Conservation (phyloP, 2,888 invertebrate species). For the Suillia variegata region DNA sequence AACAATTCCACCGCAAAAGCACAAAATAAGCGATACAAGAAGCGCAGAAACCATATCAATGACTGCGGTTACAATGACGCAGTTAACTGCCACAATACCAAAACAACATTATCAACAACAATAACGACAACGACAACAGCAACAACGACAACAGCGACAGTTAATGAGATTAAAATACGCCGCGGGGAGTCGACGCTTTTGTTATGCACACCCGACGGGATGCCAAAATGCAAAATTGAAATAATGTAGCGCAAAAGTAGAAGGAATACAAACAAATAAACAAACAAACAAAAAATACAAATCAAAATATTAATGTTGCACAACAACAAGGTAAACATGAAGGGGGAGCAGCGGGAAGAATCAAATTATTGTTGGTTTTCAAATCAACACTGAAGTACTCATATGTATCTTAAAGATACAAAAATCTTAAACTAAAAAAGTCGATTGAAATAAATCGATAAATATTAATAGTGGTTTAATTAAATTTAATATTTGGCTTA, state of each 20-base stretch:
- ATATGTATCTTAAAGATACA: too few species aligned
- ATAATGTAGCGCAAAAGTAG: too few species aligned
- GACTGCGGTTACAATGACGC: not conserved
- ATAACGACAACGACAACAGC: conserved; percentile 1
- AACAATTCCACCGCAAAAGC: conserved; percentile 4
- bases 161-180: conserved; percentile 53
- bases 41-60: conserved; percentile 11
- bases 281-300: not conserved
- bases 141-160: conserved; percentile 33
- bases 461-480: too few species aligned
- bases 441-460: too few species aligned
- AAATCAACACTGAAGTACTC: too few species aligned
- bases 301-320: conserved; percentile 1
- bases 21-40: conserved; percentile 1
- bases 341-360: too few species aligned
- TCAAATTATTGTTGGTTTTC: too few species aligned
- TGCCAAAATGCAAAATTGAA: not conserved
- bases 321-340: too few species aligned
- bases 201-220: conserved; percentile 1
- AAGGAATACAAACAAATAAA: too few species aligned
- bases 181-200: conserved; percentile 31
- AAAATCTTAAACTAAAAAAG: too few species aligned
- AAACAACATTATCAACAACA: too few species aligned
- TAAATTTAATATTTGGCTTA: too few species aligned
- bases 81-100: conserved; percentile 7